Conservation (phyloP, 1,140 invertebrate species). For the Eumaeus atala region DNA sequence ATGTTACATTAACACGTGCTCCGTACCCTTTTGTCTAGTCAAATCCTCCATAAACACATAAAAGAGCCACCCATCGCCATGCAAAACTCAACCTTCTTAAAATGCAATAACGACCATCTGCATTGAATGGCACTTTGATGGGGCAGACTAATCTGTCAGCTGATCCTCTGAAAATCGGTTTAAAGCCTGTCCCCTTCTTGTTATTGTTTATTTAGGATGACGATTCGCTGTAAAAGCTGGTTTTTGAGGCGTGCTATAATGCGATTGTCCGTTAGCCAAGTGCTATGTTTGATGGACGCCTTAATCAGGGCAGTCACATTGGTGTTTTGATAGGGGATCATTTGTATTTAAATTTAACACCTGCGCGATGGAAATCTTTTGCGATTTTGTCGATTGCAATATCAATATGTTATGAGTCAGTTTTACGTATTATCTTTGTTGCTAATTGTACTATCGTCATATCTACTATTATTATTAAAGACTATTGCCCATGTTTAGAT, state of each 20-base stretch:
- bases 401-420: too few species aligned
- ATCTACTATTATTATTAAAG: too few species aligned
- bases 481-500: too few species aligned
- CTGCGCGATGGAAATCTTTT: slow-evolving; percentile 8
- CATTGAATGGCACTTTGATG: slow-evolving; percentile 35
- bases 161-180: slow-evolving; percentile 67
- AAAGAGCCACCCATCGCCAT: slow-evolving; percentile 42
- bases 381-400: not conserved
- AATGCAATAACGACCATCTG: slow-evolving; percentile 31
- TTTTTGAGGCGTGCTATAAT: slow-evolving; percentile 67
- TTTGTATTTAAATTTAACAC: slow-evolving; percentile 6
- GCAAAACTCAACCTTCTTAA: slow-evolving; percentile 21
- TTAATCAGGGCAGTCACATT: slow-evolving; percentile 16
- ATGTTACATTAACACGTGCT: slow-evolving; percentile 29
- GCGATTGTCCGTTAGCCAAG: slow-evolving; percentile 59
- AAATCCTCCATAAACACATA: slow-evolving; percentile 62
- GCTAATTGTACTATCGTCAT: too few species aligned
- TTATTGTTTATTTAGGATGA: slow-evolving; percentile 73
- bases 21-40: slow-evolving; percentile 51
- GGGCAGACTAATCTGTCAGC: slow-evolving; percentile 67
- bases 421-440: too few species aligned
- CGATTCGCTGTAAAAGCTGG: slow-evolving; percentile 57
- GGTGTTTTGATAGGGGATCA: slow-evolving; percentile 9
- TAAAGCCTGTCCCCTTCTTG: slow-evolving; percentile 60
- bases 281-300: slow-evolving; percentile 25